Conservation (phyloP, 2,113 vertebrate genomes). For the Tonatia bakeri region DNA sequence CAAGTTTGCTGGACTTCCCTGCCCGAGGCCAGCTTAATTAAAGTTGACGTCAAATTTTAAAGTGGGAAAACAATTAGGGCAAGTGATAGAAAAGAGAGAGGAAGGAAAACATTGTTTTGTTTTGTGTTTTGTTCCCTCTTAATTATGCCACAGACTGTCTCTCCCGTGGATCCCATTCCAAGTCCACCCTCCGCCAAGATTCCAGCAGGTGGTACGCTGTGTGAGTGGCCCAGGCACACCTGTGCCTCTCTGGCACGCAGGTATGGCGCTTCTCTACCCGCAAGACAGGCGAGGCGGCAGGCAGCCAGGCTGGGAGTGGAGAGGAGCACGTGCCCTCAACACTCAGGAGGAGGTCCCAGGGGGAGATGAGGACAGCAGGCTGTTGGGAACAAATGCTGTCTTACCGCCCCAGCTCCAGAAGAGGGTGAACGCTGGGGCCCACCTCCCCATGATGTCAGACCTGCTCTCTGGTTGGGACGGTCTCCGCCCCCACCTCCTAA, state of each 20-base stretch:
- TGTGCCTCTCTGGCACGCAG: slow-evolving; percentile 53
- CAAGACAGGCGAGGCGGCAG: background rate
- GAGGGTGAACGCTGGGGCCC: background rate
- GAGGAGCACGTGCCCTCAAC: background rate
- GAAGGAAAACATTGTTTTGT: slow-evolving; percentile 62
- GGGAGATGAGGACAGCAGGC: background rate
- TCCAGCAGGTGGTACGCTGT: slow-evolving; percentile 53
- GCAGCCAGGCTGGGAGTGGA: slow-evolving; percentile 15
- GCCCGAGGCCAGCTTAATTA: slow-evolving; percentile 62
- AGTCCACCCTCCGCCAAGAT: background rate
- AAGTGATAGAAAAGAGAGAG: slow-evolving; percentile 57
- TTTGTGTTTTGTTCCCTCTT: slow-evolving; percentile 63
- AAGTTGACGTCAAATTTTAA: slow-evolving; percentile 39
- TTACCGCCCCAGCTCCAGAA: background rate
- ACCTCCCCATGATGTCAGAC: background rate
- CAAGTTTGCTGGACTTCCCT: slow-evolving; percentile 55
- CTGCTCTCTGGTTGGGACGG: background rate
- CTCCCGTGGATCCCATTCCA: slow-evolving; percentile 6
- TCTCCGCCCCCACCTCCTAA: background rate
- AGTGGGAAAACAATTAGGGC: slow-evolving; percentile 70
- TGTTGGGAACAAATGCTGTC: background rate
- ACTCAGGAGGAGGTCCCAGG: background rate
- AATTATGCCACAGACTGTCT: slow-evolving; percentile 51
- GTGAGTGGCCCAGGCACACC: slow-evolving; percentile 45
- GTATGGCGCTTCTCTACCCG: background rate